Evolutionary conservation across 1,140 invertebrate genomes (phyloP), one percentile per base, ranked within the genome.

Genomic region (Bactericera cockerelli): DNA sequence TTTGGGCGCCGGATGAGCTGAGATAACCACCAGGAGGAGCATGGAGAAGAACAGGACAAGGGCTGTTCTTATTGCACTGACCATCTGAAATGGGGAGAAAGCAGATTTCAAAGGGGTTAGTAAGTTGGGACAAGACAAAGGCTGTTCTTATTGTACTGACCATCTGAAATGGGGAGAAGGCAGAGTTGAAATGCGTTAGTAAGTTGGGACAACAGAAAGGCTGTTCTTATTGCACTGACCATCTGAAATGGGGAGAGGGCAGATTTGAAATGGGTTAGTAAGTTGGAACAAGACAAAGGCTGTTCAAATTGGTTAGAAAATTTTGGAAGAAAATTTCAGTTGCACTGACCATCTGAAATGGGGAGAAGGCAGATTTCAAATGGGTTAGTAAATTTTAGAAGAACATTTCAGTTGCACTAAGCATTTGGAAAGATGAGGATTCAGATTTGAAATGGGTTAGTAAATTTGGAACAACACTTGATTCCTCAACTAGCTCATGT

Each of bases 221-320:
- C 42, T 6, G 42, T 49, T 49, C 42, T 49, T 49, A 49, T 49
- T 49, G 42, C 42, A 49, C 19, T 49, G n/a, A 49, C 42, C 42
- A 49, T 49, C 42, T 49, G 42, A 16, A 49, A 49, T 16, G 19
- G n/a, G n/a, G n/a, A n/a, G 22, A 22, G 22, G 19, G 19, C n/a
- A 49, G 22, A n/a, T n/a, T n/a, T n/a, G n/a, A n/a, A n/a, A n/a
- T n/a, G n/a, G n/a, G n/a, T n/a, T n/a, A n/a, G n/a, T n/a, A n/a
- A n/a, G n/a, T n/a, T n/a, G n/a, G 22, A 49, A 49, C 22, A 49
- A 8, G 8, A 22, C 42, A n/a, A 49, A 22, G n/a, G 4, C 42
- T 6, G 42, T 49, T 49, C 42, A 10, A 10, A 49, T 49, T n/a
- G n/a, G n/a, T n/a, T n/a, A n/a, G n/a, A n/a, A n/a, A n/a, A n/a